These are phyloP conservation scores for Tokudaia tokunoshimensis DNA, from an alignment of 2,797 vertebrate genomes.

Conservation along the genomic window DNA sequence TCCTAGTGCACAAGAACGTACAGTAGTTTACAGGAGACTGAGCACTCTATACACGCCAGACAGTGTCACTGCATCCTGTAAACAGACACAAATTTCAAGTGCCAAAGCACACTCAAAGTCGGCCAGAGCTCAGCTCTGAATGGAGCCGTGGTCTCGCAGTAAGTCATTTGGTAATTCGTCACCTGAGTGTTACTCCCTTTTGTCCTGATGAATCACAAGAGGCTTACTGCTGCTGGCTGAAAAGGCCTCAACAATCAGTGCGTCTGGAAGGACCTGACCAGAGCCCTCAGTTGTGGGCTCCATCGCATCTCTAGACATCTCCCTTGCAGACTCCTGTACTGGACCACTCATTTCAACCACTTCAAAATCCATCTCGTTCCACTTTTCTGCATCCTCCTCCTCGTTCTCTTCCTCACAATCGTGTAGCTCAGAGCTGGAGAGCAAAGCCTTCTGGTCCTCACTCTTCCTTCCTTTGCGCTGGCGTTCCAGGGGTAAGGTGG, in stretches of 20 bases:
- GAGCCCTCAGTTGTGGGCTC: slow-evolving; percentile 45
- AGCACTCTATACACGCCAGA: not conserved
- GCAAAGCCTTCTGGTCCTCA: slow-evolving; percentile 92
- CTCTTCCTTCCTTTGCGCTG: slow-evolving; percentile 85
- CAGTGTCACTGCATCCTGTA: not conserved
- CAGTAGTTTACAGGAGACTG: not conserved
- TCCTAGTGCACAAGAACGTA: not conserved
- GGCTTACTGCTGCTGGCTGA: slow-evolving; percentile 78
- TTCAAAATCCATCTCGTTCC: slow-evolving; percentile 96
- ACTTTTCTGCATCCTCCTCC: slow-evolving; percentile 90
- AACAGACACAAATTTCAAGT: not conserved
- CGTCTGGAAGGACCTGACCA: not conserved
- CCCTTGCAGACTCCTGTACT: slow-evolving; percentile 84
- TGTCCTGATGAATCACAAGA: slow-evolving; percentile 88
- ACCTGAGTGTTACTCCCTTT: slow-evolving; percentile 87
- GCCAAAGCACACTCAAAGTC: not conserved
- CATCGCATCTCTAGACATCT: slow-evolving; percentile 68
- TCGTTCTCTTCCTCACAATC: slow-evolving; percentile 88
- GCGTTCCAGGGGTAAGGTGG: slow-evolving; percentile 79
- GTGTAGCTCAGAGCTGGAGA: slow-evolving; percentile 84
- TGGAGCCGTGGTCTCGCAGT: no score
- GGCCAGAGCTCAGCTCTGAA: slow-evolving; percentile 20
- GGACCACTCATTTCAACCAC: slow-evolving; percentile 94
- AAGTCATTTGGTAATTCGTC: not conserved
- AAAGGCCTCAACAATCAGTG: not conserved